Percentiles rank a stretch among this genome's conserved stretches.
These are phyloP conservation scores for Meloidogyne hapla DNA, from an alignment of 1,140 invertebrate species.

Conservation along the genomic window DNA sequence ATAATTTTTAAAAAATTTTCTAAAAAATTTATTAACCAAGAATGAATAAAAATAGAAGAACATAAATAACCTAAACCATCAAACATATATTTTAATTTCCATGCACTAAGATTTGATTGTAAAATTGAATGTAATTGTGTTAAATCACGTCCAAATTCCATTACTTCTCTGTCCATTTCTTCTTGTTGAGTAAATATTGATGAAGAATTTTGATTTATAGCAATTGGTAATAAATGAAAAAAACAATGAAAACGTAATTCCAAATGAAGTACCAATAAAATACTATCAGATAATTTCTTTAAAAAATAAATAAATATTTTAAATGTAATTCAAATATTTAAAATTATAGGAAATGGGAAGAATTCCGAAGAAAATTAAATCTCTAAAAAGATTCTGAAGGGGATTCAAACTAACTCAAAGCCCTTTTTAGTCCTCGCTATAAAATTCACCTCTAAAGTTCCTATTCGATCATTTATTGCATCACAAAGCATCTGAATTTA, in stretches of 20 bases:
- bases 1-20: background rate
- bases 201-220: slow-evolving; percentile 65
- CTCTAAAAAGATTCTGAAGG: no score
- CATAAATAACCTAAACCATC: slow-evolving; percentile 85
- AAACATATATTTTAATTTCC: slow-evolving; percentile 87
- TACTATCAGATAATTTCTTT: slow-evolving; percentile 75
- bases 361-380: no score
- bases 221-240: slow-evolving; percentile 78
- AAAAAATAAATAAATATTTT: background rate
- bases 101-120: slow-evolving; percentile 73
- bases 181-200: slow-evolving; percentile 66
- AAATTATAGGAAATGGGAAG: no score
- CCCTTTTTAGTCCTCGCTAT: no score
- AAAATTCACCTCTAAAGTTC: slow-evolving; percentile 76
- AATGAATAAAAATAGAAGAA: slow-evolving; percentile 79
- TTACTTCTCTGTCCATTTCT: slow-evolving; percentile 78
- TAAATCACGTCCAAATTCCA: slow-evolving; percentile 78
- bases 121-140: slow-evolving; percentile 78
- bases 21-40: slow-evolving; percentile 58
- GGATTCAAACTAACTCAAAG: no score
- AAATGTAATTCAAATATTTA: no score
- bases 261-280: slow-evolving; percentile 83
- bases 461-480: slow-evolving; percentile 70
- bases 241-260: slow-evolving; percentile 89
- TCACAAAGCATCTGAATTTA: slow-evolving; percentile 49